A percentile compares a stretch with the other conserved stretches of the same genome.
These are phyloP conservation scores for Theropithecus gelada DNA, from an alignment of 2,113 vertebrate genomes.

Conservation along the genomic window DNA sequence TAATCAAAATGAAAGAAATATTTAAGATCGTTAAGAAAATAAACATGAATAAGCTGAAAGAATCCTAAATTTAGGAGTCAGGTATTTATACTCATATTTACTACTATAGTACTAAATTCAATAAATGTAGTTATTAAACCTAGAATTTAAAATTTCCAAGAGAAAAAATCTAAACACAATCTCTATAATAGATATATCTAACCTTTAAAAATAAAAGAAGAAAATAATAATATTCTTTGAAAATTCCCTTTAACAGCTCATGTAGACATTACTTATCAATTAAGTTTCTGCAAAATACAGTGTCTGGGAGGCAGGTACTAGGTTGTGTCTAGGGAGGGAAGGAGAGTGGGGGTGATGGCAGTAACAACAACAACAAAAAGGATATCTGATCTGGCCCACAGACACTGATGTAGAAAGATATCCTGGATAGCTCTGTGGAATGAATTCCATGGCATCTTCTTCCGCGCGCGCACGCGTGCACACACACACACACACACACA, in stretches of 20 bases:
- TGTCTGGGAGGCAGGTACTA: too few species aligned
- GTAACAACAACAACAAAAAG: too few species aligned
- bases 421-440: not conserved
- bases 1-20: not conserved
- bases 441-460: constrained; percentile 28
- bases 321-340: too few species aligned
- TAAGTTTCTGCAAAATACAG: not conserved
- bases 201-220: not conserved
- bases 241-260: not conserved
- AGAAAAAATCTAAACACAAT: not conserved
- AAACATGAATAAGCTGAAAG: not conserved
- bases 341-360: too few species aligned
- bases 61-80: not conserved
- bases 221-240: not conserved
- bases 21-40: not conserved
- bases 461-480: too few species aligned
- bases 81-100: not conserved
- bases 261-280: not conserved
- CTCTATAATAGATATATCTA: not conserved
- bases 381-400: not conserved
- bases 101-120: not conserved
- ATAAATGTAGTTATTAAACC: not conserved
- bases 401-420: not conserved
- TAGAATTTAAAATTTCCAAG: not conserved
- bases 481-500: too few species aligned